phyloP scores from a whole-genome alignment of 2,888 invertebrate genomes.

The Mesorhabditis spiculigera region DNA sequence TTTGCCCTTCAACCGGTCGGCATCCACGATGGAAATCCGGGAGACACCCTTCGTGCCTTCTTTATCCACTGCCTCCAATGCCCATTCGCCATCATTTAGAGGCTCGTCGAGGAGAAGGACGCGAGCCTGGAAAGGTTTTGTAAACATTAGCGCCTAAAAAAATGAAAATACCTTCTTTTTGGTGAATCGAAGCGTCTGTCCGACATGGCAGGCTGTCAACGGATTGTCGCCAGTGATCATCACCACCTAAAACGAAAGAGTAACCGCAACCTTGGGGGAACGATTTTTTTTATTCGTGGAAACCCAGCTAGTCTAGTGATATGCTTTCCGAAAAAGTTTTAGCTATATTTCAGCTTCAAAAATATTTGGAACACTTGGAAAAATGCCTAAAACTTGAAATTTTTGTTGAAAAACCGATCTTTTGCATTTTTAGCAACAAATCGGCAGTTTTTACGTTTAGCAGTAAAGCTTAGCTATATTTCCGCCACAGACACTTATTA shows the following conservation, averaged over 20 bases:
- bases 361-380: neutral
- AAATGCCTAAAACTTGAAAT: neutral
- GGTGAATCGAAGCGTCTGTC: conserved; percentile 76
- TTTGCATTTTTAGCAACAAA: too few species aligned
- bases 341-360: too few species aligned
- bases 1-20: conserved; percentile 16
- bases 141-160: neutral
- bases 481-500: too few species aligned
- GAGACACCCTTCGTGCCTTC: conserved; percentile 8
- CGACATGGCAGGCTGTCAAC: conserved; percentile 96
- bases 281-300: too few species aligned
- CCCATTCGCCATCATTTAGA: conserved; percentile 64
- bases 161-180: conserved; percentile 64
- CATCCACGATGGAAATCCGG: conserved; percentile 31
- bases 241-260: conserved; percentile 67
- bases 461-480: too few species aligned
- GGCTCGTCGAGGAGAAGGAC: conserved; percentile 27
- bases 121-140: neutral
- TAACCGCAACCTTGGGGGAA: neutral
- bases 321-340: too few species aligned
- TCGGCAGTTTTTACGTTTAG: too few species aligned
- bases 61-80: conserved; percentile 66
- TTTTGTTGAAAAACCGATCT: too few species aligned
- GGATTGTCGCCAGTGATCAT: conserved; percentile 99
- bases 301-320: too few species aligned